These are phyloP conservation scores for Zelleria hepariella DNA, from an alignment of 2,888 invertebrate species.

Conservation along the genomic window DNA sequence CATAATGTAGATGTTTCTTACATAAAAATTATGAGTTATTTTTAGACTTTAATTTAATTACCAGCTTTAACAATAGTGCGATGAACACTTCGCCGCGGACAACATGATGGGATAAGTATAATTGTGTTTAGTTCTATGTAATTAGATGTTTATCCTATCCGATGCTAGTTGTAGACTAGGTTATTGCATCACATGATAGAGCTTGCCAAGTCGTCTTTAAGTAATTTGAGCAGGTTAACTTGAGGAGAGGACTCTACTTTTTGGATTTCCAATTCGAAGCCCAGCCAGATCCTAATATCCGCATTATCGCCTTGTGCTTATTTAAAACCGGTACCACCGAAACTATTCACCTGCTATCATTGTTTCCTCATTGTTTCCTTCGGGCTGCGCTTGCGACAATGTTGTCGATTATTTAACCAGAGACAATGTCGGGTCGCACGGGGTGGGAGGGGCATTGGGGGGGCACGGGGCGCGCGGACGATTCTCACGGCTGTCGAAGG, in stretches of 20 bases:
- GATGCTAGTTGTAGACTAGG: not conserved
- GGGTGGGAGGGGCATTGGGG: slow-evolving; percentile 50
- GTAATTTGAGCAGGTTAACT: no score
- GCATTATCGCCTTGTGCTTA: no score
- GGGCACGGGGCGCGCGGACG: slow-evolving; percentile 48
- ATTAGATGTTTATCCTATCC: not conserved
- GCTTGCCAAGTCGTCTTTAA: no score
- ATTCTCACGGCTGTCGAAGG: slow-evolving; percentile 68
- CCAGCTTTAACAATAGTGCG: not conserved
- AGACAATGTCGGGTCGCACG: slow-evolving; percentile 64
- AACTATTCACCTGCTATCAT: not conserved
- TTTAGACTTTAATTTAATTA: not conserved
- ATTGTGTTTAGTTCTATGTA: not conserved
- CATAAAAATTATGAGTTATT: not conserved
- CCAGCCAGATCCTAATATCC: no score
- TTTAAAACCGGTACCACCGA: not conserved
- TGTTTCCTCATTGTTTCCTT: not conserved
- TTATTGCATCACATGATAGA: no score
- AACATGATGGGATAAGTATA: not conserved
- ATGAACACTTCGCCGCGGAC: not conserved
- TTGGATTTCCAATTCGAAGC: no score
- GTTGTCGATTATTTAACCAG: slow-evolving; percentile 65
- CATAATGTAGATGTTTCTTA: slow-evolving; percentile 2
- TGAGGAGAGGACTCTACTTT: no score
- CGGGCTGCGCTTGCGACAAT: slow-evolving; percentile 31